Base-by-base conservation (phyloP, 1,140 invertebrate genomes). In the Acarapis woodi region DNA sequence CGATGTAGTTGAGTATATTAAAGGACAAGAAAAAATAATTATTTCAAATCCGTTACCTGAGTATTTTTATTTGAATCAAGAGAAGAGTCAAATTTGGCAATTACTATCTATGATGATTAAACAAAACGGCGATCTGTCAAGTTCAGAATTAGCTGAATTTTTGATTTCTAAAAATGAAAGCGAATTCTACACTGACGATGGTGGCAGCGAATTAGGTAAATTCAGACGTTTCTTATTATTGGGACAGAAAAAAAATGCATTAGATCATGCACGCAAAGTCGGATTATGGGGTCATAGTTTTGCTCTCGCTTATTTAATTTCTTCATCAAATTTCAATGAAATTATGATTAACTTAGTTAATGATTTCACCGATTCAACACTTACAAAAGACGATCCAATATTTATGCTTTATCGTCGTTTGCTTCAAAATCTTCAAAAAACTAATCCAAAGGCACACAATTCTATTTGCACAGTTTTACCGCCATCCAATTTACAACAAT, bases 11-110 rank as follows among this genome's bases (percentile, higher is more conserved):
- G 36, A 37, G 22, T 37, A 22, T 22, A 29, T 37, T 12, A 1
- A 10, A 37, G 19, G 4, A 15, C 36, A 37, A 31, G 36, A 37
- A 10, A 20, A 18, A 4, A 1, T n/a, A 21, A 20, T 20, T 4
- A 20, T n/a, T 3, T 12, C 16, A 19, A 10, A 6, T 10, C 21
- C 18, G 20, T 5, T n/a, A 31, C 9, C 19, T 12, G 25, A 39
- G 9, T 31, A 29, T 31, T 37, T 18, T 6, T 20, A 16, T 18
- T 25, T 32, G 21, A 35, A 40, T 34, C 32, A 29, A 18, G 29
- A 42, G 30, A 23, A 35, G 20, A 35, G 29, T 12, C 37, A 42
- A 21, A 42, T 42, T 35, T 34, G 41, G 16, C 25, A 39, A 32
- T 12, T 42, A 19, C 24, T 42, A 12, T 16, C n/a, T 14, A 40